These are phyloP conservation scores for Mythimna ferrago DNA, from an alignment of 2,888 invertebrate genomes.

Conservation along the genomic window DNA sequence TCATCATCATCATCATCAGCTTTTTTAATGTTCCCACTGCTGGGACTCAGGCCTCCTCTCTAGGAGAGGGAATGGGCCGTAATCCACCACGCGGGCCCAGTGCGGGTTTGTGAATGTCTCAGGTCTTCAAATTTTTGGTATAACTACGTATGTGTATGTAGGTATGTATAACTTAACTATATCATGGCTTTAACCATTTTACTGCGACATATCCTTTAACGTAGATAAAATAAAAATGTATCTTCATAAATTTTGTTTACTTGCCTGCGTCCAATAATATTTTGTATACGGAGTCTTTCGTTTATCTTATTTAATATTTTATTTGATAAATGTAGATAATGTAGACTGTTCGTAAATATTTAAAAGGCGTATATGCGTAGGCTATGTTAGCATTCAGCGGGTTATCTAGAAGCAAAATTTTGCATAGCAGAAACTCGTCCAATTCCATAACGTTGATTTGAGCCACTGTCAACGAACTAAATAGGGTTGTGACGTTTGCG, in stretches of 20 bases:
- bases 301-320: slow-evolving; percentile 60
- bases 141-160: too few species aligned
- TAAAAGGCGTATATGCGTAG: slow-evolving; percentile 25
- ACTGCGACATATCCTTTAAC: slow-evolving; percentile 14
- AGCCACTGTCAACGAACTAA: slow-evolving; percentile 12
- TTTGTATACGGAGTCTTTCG: slow-evolving; percentile 43
- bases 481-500: slow-evolving; percentile 1
- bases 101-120: too few species aligned
- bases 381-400: slow-evolving; percentile 38
- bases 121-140: too few species aligned
- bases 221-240: slow-evolving; percentile 49
- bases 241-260: slow-evolving; percentile 55
- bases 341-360: slow-evolving; percentile 42
- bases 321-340: slow-evolving; percentile 58
- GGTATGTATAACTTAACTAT: too few species aligned
- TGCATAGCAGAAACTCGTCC: neutral
- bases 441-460: slow-evolving; percentile 28
- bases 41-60: too few species aligned
- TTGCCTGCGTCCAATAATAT: slow-evolving; percentile 46
- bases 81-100: too few species aligned
- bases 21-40: too few species aligned
- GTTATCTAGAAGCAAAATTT: slow-evolving; percentile 37
- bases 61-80: too few species aligned
- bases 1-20: too few species aligned
- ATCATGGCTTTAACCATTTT: too few species aligned